Percentiles rank a stretch among this genome's conserved stretches.
Conservation (phyloP, 2,888 invertebrate species). For the Lasioglossum zephyrum region DNA sequence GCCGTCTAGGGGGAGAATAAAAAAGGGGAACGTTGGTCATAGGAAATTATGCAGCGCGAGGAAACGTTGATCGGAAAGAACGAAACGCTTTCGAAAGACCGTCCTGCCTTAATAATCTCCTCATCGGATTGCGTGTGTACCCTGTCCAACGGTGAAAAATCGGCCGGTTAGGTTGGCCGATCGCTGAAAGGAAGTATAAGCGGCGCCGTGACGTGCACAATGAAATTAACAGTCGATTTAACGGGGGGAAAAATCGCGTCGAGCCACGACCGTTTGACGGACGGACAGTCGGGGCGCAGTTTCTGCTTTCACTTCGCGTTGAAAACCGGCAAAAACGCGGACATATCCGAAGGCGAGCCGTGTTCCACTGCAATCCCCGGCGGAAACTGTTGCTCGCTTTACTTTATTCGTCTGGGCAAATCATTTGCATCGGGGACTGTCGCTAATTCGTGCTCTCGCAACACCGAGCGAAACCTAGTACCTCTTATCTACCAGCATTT, state of each 20-base stretch:
- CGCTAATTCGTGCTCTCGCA: conserved; percentile 8
- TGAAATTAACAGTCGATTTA: conserved; percentile 47
- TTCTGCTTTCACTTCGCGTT: conserved; percentile 51
- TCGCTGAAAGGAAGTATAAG: conserved; percentile 7
- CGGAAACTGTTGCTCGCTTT: conserved; percentile 26
- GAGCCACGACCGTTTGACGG: conserved; percentile 42
- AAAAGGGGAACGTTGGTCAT: background rate
- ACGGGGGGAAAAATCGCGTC: conserved; percentile 19
- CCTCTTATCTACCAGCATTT: background rate
- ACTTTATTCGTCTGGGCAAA: conserved; percentile 15
- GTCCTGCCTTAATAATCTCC: conserved; percentile 9
- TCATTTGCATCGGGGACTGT: conserved; percentile 6
- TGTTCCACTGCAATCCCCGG: conserved; percentile 15
- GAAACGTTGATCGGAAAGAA: conserved; percentile 1
- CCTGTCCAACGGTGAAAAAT: background rate
- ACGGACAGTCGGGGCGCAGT: conserved; percentile 46
- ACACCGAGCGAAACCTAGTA: background rate
- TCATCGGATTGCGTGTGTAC: conserved; percentile 3
- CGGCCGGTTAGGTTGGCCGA: background rate
- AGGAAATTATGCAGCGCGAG: background rate
- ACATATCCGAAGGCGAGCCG: conserved; percentile 43
- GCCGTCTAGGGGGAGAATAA: background rate
- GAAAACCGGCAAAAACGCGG: conserved; percentile 31
- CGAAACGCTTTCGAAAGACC: conserved; percentile 11
- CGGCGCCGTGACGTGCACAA: conserved; percentile 18